Percentiles rank a stretch among this genome's conserved stretches.
These are phyloP conservation scores for Cephus rjabovi DNA, from an alignment of 2,888 invertebrate species.

Conservation along the genomic window DNA sequence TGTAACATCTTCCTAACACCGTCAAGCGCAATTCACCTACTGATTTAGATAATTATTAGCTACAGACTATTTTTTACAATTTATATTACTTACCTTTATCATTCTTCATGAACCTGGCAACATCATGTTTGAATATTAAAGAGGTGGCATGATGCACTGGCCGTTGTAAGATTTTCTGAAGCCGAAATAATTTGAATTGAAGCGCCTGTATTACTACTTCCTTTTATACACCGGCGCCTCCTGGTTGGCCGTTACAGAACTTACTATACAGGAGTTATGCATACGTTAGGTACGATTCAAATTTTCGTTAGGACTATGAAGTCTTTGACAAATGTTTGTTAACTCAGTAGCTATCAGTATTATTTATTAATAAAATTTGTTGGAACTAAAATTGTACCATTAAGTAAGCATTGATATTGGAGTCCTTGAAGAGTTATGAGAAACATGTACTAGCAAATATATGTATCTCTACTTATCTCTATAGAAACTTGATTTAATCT, in stretches of 20 bases:
- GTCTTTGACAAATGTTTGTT: neutral
- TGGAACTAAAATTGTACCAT: neutral
- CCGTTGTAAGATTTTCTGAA: no score
- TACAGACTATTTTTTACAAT: neutral
- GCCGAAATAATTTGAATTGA: no score
- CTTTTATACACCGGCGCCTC: neutral
- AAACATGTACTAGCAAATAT: neutral
- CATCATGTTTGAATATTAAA: neutral
- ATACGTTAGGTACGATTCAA: no score
- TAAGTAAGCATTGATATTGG: neutral
- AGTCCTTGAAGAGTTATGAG: neutral
- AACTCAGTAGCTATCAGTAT: neutral
- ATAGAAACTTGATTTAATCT: neutral
- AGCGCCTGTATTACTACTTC: neutral
- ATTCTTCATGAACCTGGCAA: neutral
- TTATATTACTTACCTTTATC: neutral
- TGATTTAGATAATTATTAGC: no score
- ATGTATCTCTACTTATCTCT: neutral
- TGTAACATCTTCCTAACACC: no score
- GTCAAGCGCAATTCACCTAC: no score
- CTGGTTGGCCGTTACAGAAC: neutral
- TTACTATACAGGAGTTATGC: no score
- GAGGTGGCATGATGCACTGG: neutral
- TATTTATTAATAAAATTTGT: neutral
- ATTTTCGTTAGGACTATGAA: neutral